These are phyloP conservation scores for Abramis brama DNA, from an alignment of 2,113 vertebrate genomes.

Conservation along the genomic window DNA sequence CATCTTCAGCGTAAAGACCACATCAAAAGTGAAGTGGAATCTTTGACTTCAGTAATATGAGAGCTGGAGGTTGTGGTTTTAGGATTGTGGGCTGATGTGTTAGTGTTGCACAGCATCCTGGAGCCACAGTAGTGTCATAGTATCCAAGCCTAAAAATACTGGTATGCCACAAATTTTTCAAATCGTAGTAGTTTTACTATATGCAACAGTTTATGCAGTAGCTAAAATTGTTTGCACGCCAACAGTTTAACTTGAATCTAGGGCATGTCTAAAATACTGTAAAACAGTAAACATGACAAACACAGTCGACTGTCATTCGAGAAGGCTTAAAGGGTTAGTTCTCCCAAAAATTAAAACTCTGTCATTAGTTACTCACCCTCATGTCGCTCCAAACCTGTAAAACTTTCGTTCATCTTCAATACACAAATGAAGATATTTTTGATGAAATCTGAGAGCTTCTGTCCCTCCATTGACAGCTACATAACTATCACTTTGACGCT, in stretches of 20 bases:
- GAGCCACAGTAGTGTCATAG: conserved; percentile 11
- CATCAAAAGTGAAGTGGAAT: background rate
- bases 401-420: too few relatives aligned
- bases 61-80: background rate
- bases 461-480: too few relatives aligned
- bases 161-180: background rate
- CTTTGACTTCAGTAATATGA: conserved; percentile 31
- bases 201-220: background rate
- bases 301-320: background rate
- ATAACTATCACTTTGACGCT: too few relatives aligned
- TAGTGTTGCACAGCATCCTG: conserved; percentile 14
- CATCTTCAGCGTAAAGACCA: conserved; percentile 3
- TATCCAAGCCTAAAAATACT: conserved; percentile 26
- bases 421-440: too few relatives aligned
- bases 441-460: too few relatives aligned
- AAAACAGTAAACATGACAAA: background rate
- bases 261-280: background rate
- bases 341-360: too few relatives aligned
- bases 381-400: too few relatives aligned
- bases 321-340: background rate
- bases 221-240: background rate
- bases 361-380: too few relatives aligned
- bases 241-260: background rate
- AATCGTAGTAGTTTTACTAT: conserved; percentile 8
- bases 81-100: conserved; percentile 11